A percentile compares a stretch with the other conserved stretches of the same genome.
Conservation (phyloP, 64 coral and sea anemone species). For the Platygyra sinensis region DNA sequence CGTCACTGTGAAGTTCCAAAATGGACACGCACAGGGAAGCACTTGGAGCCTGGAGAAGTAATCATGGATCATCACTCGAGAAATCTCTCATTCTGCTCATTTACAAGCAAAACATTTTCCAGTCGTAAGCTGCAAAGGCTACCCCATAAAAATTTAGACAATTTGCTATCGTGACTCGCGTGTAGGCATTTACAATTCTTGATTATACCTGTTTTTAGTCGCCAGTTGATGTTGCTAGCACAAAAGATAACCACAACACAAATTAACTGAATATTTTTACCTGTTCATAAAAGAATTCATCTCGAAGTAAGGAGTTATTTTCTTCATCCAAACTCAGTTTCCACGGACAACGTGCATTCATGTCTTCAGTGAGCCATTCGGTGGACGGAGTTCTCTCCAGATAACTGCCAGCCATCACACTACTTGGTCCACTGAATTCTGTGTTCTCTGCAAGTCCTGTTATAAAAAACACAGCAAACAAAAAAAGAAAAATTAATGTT, state of each 20-base stretch:
- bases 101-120: too few relatives aligned
- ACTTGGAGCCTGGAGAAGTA: slow-evolving; percentile 75
- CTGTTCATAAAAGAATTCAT: slow-evolving; percentile 95
- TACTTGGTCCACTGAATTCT: background rate
- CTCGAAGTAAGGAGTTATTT: slow-evolving; percentile 55
- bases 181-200: too few relatives aligned
- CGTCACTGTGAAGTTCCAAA: slow-evolving; percentile 89
- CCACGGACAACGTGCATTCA: slow-evolving; percentile 48
- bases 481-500: background rate
- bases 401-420: background rate
- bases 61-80: background rate
- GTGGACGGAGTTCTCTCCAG: background rate
- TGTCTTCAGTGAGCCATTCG: background rate
- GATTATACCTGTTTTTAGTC: background rate
- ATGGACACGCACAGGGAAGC: slow-evolving; percentile 95
- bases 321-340: slow-evolving; percentile 77
- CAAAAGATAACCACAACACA: background rate
- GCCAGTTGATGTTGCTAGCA: background rate
- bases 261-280: slow-evolving; percentile 42
- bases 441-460: background rate
- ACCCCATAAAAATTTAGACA: too few relatives aligned
- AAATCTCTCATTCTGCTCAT: too few relatives aligned
- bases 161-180: too few relatives aligned
- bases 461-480: background rate
- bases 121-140: too few relatives aligned